phyloP scores from a whole-genome alignment of 2,113 vertebrate genomes.

The Oncorhynchus tshawytscha region DNA sequence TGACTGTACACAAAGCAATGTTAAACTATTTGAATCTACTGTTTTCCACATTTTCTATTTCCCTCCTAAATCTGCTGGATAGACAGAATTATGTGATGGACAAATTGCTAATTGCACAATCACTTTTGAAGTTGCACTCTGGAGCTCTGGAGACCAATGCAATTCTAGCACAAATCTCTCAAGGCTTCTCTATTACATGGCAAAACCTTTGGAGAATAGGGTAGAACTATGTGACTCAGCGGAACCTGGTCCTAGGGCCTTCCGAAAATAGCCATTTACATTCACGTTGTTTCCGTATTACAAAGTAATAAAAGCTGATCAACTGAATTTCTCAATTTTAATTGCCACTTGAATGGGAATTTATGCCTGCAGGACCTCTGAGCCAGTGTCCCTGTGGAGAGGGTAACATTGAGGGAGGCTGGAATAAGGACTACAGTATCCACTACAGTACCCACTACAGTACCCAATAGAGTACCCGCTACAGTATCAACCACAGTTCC shows the following conservation, averaged over 20 bases:
- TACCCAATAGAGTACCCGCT: slow-evolving; percentile 33
- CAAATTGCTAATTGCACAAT: not conserved
- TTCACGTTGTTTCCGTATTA: not conserved
- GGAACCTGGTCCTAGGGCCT: not conserved
- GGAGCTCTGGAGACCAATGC: slow-evolving; percentile 36
- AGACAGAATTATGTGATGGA: too few species aligned
- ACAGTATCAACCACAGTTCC: too few species aligned
- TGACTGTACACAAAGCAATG: not conserved
- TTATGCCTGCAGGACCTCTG: slow-evolving; percentile 21
- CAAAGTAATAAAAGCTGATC: not conserved
- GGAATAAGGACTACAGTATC: not conserved
- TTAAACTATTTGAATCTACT: not conserved
- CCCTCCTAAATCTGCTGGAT: too few species aligned
- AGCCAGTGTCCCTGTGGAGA: slow-evolving; percentile 18
- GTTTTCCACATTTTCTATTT: too few species aligned
- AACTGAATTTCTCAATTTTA: slow-evolving; percentile 41
- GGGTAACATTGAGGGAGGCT: slow-evolving; percentile 21
- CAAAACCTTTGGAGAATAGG: not conserved
- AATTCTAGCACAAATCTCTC: slow-evolving; percentile 15
- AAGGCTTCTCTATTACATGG: not conserved
- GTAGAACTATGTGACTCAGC: not conserved
- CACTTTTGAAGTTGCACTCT: too few species aligned
- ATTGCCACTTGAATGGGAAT: slow-evolving; percentile 42
- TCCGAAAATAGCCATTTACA: not conserved
- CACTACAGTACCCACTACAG: slow-evolving; percentile 13